Evolutionary conservation across 2,888 invertebrate genomes (phyloP).

Genomic region (Agrochola circellaris): DNA sequence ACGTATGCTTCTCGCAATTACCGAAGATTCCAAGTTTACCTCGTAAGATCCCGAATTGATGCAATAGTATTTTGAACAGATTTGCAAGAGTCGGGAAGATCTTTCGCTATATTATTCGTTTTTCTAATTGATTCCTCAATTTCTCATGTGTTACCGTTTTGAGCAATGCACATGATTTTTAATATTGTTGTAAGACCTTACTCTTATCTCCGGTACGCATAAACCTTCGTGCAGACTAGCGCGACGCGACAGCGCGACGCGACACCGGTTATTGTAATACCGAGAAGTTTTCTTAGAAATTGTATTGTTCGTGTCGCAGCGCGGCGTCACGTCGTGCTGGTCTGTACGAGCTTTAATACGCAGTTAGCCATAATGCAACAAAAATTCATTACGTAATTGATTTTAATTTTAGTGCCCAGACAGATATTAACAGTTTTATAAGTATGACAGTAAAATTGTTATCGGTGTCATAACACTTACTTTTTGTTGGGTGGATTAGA

Average conservation of each 20-base stretch:
- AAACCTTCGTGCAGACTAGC: too few relatives aligned
- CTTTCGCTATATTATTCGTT: neutral
- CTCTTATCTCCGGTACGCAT: too few relatives aligned
- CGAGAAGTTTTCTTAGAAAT: too few relatives aligned
- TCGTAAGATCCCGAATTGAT: neutral
- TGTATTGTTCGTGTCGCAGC: too few relatives aligned
- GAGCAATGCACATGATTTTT: too few relatives aligned
- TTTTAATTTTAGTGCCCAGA: neutral
- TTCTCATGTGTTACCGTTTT: neutral
- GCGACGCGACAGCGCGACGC: too few relatives aligned
- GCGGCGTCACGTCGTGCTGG: too few relatives aligned
- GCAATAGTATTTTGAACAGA: neutral
- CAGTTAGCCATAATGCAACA: too few relatives aligned
- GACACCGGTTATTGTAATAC: too few relatives aligned
- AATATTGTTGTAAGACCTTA: too few relatives aligned
- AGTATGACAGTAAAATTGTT: neutral
- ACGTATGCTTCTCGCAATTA: constrained; percentile 22
- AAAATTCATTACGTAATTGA: neutral
- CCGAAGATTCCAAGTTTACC: constrained; percentile 4
- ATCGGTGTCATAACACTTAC: neutral
- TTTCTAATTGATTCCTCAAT: neutral
- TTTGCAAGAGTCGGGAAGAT: too few relatives aligned
- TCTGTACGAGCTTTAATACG: too few relatives aligned
- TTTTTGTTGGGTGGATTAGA: neutral
- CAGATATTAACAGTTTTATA: neutral